Evolutionary conservation across 1,140 invertebrate species (phyloP).

Genomic region (Spodoptera litura): DNA sequence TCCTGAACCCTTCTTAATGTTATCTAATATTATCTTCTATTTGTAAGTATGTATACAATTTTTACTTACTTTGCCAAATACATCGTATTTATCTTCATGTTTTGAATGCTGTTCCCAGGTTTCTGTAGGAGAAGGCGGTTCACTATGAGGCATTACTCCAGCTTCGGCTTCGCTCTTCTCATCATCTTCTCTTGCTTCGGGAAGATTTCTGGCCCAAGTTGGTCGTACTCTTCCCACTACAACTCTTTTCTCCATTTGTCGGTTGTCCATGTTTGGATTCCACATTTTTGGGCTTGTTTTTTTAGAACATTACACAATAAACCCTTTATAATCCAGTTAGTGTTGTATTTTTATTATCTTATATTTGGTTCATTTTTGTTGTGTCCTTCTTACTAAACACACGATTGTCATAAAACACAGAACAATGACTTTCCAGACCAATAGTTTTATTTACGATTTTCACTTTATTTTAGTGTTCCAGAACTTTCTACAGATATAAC

Average conservation of each 20-base stretch:
- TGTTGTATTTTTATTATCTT: not conserved
- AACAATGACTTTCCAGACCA: not conserved
- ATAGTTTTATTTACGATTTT: not conserved
- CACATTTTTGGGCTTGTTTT: constrained; percentile 66
- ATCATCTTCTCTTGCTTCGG: constrained; percentile 74
- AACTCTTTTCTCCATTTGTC: constrained; percentile 77
- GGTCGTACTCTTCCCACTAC: constrained; percentile 80
- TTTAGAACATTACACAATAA: constrained; percentile 17
- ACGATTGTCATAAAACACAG: not conserved
- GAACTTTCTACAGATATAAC: no score
- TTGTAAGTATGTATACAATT: not conserved
- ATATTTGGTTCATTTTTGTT: constrained; percentile 12
- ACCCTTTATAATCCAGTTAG: not conserved
- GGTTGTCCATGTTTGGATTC: constrained; percentile 75
- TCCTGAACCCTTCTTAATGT: no score
- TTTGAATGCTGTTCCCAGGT: constrained; percentile 75
- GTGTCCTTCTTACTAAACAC: not conserved
- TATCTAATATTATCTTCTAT: no score
- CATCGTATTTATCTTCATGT: constrained; percentile 84
- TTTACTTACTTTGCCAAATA: constrained; percentile 85
- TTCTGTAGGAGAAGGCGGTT: constrained; percentile 72
- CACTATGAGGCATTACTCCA: constrained; percentile 77
- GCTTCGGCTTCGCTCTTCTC: constrained; percentile 73
- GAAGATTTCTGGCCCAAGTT: constrained; percentile 81
- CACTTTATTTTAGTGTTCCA: no score